Evolutionary conservation across 2,888 invertebrate genomes (phyloP).

Genomic region (Liposcelis brunnea): DNA sequence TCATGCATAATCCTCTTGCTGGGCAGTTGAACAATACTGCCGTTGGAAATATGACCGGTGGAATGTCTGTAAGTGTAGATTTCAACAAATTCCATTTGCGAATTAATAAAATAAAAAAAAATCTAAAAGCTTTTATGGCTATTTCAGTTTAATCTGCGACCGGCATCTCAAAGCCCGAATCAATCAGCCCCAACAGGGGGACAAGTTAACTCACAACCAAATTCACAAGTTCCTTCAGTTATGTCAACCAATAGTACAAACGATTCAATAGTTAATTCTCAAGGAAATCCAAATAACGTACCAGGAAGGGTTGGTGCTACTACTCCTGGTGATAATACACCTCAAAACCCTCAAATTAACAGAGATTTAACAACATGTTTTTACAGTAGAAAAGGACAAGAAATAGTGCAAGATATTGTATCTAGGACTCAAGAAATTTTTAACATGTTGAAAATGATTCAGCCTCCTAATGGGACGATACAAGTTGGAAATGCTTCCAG

Average conservation of each 20-base stretch:
- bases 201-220: too few species aligned
- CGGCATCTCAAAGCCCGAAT: too few species aligned
- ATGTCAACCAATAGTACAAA: slow-evolving; percentile 10
- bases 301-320: not conserved
- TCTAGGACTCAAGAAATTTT: slow-evolving; percentile 82
- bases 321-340: slow-evolving; percentile 13
- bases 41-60: too few species aligned
- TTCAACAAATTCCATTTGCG: too few species aligned
- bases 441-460: slow-evolving; percentile 64
- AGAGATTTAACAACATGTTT: slow-evolving; percentile 77
- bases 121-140: too few species aligned
- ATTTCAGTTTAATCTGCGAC: too few species aligned
- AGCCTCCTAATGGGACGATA: slow-evolving; percentile 43
- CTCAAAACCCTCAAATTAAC: slow-evolving; percentile 16
- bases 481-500: slow-evolving; percentile 55
- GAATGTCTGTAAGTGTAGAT: too few species aligned
- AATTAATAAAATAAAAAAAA: too few species aligned
- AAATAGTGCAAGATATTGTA: slow-evolving; percentile 88
- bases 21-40: too few species aligned
- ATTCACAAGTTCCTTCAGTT: not conserved
- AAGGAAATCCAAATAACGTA: not conserved
- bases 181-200: too few species aligned
- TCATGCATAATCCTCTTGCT: too few species aligned
- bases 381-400: slow-evolving; percentile 81
- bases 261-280: not conserved